Base-by-base conservation (phyloP, 64 coral and sea anemone species). In the Actinia tenebrosa region DNA sequence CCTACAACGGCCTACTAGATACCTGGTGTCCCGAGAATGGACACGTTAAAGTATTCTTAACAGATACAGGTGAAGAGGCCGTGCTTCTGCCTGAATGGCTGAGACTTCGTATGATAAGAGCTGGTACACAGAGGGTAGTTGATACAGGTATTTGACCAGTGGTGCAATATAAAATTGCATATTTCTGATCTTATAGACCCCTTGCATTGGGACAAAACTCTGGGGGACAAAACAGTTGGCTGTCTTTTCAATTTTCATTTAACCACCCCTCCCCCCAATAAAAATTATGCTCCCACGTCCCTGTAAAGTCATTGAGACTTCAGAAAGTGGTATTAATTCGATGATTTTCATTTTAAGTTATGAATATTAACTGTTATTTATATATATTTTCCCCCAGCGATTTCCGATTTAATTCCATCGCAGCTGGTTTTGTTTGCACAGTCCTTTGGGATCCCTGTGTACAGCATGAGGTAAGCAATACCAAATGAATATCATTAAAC, bases 371-470 rank as follows among this genome's bases (percentile, higher is more conserved):
- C 37, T 10, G 15, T 14, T 14, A 14, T 66, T 66, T 66, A 64
- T 54, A 64, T 54, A 19, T 43, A 9, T 63, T 91, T 86, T 43
- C 30, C 30, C 30, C 30, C 61, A 98, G 95, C 92, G 10, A 88
- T 98, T 13, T 92, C 82, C 22, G 92, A 98, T 44, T 23, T 94
- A 69, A 20, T 92, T 50, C 92, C 96, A n/a, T 84, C 96, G 18
- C 92, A 98, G 60, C 64, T 98, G 30, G 92, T 98, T 56, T 77
- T 92, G 62, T 98, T 98, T 87, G 96, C 90, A 3, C 96, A 98
- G 79, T 98, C 96, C 8, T 98, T 98, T 90, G 96, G 96, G 54
- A 94, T 98, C 60, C 96, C 96, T 87, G 96, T 94, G 0, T 89
- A 83, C 84, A 94, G 92, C 58, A 98, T 94, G 90, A 98, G 96